phyloP scores from a whole-genome alignment of 2,113 vertebrate genomes.

The Tenrec ecaudatus region DNA sequence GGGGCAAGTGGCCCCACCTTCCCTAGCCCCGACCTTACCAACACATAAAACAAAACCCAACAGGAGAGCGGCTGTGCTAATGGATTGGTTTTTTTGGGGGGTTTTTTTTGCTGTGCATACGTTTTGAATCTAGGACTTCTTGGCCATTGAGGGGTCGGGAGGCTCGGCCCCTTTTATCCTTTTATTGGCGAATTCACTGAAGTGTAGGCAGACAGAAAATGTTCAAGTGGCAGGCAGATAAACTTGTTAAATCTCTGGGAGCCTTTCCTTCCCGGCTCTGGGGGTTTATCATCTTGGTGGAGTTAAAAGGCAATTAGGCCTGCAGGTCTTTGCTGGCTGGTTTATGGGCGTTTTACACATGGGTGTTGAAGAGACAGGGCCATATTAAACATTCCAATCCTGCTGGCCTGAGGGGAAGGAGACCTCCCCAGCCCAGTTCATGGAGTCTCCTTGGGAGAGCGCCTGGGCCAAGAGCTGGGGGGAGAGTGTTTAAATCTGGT shows the following conservation, averaged over 20 bases:
- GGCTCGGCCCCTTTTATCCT: conserved; percentile 87
- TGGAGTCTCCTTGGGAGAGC: conserved; percentile 79
- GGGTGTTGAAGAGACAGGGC: conserved; percentile 88
- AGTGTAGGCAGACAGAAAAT: conserved; percentile 88
- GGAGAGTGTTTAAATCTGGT: conserved; percentile 84
- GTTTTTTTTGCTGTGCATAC: conserved; percentile 71
- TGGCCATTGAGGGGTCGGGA: conserved; percentile 71
- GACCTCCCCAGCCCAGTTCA: conserved; percentile 82
- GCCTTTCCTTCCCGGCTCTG: conserved; percentile 87
- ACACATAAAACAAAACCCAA: conserved; percentile 7
- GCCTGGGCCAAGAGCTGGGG: conserved; percentile 82
- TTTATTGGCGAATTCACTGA: conserved; percentile 89
- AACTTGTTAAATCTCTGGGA: conserved; percentile 91
- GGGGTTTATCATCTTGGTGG: conserved; percentile 88
- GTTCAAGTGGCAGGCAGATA: conserved; percentile 89
- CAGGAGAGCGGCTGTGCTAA: conserved; percentile 66
- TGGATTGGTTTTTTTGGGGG: conserved; percentile 63
- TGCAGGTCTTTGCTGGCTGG: conserved; percentile 87
- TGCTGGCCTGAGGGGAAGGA: conserved; percentile 83
- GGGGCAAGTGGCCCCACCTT: background rate
- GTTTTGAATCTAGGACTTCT: conserved; percentile 85
- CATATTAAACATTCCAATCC: conserved; percentile 88
- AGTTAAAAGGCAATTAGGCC: conserved; percentile 91
- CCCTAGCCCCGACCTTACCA: conserved; percentile 1
- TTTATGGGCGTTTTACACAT: conserved; percentile 90